Percentiles rank a stretch among this genome's conserved stretches.
Evolutionary conservation across 2,113 vertebrate species (phyloP).

Genomic region (Brachyistius frenatus): DNA sequence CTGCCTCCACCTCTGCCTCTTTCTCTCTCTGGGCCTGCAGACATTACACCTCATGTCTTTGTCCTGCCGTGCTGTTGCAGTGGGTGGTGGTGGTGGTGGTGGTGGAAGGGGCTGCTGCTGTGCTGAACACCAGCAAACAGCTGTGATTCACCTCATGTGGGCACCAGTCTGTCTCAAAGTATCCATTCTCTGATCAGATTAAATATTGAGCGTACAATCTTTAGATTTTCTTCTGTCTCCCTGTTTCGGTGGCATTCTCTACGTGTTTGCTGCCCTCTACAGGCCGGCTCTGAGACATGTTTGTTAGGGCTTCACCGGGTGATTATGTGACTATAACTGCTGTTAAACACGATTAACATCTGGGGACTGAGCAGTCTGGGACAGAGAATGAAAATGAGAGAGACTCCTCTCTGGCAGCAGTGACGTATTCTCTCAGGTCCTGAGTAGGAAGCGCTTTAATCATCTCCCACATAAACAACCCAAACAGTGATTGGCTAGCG

Average conservation of each 20-base stretch:
- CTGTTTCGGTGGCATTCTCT: constrained; percentile 24
- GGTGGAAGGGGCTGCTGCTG: constrained; percentile 38
- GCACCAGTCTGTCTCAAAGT: constrained; percentile 46
- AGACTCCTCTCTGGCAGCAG: constrained; percentile 80
- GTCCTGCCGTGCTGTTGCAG: constrained; percentile 74
- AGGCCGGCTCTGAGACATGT: constrained; percentile 46
- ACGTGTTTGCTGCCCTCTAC: constrained; percentile 65
- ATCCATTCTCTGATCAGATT: constrained; percentile 54
- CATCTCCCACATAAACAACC: constrained; percentile 71
- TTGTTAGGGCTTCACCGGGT: constrained; percentile 34
- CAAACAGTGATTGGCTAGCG: constrained; percentile 80
- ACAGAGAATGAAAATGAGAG: constrained; percentile 54
- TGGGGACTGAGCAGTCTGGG: constrained; percentile 45
- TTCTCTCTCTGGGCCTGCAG: constrained; percentile 69
- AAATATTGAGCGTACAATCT: constrained; percentile 70
- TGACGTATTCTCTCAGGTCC: constrained; percentile 78
- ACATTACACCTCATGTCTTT: constrained; percentile 81
- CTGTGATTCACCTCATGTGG: constrained; percentile 36
- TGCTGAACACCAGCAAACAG: constrained; percentile 31
- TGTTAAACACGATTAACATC: constrained; percentile 40
- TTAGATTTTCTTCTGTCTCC: constrained; percentile 50
- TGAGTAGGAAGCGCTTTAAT: constrained; percentile 80
- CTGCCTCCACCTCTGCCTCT: constrained; percentile 7
- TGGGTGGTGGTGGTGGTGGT: constrained; percentile 34
- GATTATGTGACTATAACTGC: constrained; percentile 50